A percentile compares a stretch with the other conserved stretches of the same genome.
Evolutionary conservation across 2,797 vertebrate genomes (phyloP).

Genomic region (Melanogrammus aeglefinus): DNA sequence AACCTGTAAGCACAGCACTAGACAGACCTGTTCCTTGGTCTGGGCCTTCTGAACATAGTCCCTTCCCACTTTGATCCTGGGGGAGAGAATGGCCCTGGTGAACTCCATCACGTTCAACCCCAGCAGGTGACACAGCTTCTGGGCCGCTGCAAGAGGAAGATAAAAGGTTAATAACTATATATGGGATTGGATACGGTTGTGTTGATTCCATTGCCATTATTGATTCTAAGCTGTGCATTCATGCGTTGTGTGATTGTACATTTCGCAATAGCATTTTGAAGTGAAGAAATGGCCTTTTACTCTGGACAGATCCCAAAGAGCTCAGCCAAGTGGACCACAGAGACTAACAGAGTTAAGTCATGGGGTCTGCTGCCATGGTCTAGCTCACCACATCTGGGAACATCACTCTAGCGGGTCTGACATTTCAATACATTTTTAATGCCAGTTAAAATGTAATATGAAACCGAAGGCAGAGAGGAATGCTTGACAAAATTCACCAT

Average conservation of each 20-base stretch:
- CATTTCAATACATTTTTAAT: background rate
- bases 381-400: slow-evolving; percentile 45
- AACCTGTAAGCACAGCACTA: background rate
- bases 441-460: background rate
- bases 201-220: too few species aligned
- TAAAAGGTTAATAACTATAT: background rate
- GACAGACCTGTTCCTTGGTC: slow-evolving; percentile 94
- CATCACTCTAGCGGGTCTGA: slow-evolving; percentile 30
- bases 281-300: background rate
- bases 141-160: slow-evolving; percentile 80
- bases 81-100: slow-evolving; percentile 90
- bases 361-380: slow-evolving; percentile 24
- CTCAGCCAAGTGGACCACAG: slow-evolving; percentile 22
- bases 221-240: background rate
- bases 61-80: slow-evolving; percentile 96
- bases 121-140: slow-evolving; percentile 95
- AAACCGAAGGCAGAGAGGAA: background rate
- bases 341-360: slow-evolving; percentile 24
- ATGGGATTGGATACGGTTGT: too few species aligned
- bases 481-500: background rate
- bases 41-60: slow-evolving; percentile 99
- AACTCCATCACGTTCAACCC: slow-evolving; percentile 98
- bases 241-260: background rate
- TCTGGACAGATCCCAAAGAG: slow-evolving; percentile 1
- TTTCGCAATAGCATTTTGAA: background rate